These are phyloP conservation scores for Limnephilus lunatus DNA, from an alignment of 2,888 invertebrate genomes.

Conservation along the genomic window DNA sequence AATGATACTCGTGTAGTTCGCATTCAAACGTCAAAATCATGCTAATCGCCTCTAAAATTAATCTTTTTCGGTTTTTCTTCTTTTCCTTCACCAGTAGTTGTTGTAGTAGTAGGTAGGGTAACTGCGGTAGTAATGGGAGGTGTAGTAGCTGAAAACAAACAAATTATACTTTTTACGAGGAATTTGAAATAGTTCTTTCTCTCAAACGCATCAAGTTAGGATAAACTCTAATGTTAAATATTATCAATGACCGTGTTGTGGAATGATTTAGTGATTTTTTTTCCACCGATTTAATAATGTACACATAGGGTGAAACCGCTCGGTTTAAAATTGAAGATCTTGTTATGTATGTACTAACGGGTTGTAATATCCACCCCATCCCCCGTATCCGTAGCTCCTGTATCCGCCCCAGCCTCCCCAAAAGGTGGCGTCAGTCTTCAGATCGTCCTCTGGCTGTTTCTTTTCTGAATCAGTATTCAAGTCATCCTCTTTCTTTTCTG, in stretches of 20 bases:
- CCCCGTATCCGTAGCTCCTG: conserved; percentile 2
- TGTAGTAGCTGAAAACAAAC: neutral
- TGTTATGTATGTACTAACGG: conserved; percentile 25
- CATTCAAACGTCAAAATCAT: no score
- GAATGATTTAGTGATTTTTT: no score
- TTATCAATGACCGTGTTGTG: no score
- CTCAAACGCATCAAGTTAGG: no score
- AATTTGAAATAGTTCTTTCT: no score
- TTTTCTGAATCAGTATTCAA: conserved; percentile 66
- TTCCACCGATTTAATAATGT: no score
- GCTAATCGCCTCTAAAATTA: no score
- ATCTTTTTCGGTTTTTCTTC: neutral
- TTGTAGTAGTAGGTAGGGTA: neutral
- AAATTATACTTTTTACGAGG: neutral
- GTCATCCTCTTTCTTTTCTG: conserved; percentile 66
- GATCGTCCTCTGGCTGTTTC: conserved; percentile 67
- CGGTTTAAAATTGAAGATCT: no score
- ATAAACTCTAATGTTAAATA: no score
- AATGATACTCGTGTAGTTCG: no score
- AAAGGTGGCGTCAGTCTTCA: conserved; percentile 63
- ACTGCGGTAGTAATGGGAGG: neutral
- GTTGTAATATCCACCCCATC: conserved; percentile 68
- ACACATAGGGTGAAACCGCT: no score
- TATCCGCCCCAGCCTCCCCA: conserved; percentile 68
- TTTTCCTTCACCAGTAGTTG: neutral